Evolutionary conservation across 2,797 vertebrate species (phyloP).

Genomic region (Falco peregrinus): DNA sequence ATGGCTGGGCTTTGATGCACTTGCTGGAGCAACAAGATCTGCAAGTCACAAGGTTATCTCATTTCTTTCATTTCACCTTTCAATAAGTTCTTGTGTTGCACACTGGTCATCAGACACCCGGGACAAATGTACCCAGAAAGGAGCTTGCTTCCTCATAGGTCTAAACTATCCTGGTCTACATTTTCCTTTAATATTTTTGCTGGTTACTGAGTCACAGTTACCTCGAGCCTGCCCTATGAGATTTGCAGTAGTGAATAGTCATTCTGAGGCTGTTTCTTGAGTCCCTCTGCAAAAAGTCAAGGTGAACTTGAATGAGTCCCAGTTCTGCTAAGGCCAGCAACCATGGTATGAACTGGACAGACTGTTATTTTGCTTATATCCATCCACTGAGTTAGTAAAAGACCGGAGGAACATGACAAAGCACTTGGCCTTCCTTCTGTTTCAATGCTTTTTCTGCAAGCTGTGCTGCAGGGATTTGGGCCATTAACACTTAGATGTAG

Average conservation of each 20-base stretch:
- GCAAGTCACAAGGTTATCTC: neutral
- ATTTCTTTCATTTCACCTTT: neutral
- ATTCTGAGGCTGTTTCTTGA: neutral
- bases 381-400: neutral
- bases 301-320: neutral
- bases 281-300: neutral
- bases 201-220: neutral
- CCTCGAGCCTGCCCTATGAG: neutral
- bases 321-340: neutral
- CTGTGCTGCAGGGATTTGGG: neutral
- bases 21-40: neutral
- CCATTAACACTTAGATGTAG: neutral
- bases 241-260: neutral
- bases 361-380: neutral
- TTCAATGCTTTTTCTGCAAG: neutral
- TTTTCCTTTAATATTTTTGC: neutral
- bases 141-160: neutral
- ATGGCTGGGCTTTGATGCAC: neutral
- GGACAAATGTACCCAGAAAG: neutral
- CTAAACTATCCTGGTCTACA: neutral
- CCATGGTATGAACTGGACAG: neutral
- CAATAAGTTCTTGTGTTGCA: neutral
- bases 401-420: neutral
- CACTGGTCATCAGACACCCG: neutral
- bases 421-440: neutral